Conservation (phyloP, 30 jellyfish, hydroid and myxozoan species). For the Cassiopea xamachana region DNA sequence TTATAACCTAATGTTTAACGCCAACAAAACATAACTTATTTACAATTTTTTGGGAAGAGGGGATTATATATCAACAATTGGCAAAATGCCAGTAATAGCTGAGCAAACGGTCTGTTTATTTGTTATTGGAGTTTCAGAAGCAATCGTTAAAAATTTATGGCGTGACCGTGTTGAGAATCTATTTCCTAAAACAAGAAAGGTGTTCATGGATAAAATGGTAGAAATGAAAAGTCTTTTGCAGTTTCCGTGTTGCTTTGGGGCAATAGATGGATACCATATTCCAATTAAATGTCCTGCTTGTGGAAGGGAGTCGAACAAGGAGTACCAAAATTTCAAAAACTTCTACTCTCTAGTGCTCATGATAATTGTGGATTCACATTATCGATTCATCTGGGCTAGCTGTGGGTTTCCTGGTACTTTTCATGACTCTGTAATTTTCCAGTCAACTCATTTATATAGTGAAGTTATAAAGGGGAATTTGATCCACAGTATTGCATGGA, state of each 20-base stretch:
- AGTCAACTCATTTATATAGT: slow-evolving; percentile 37
- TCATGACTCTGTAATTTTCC: slow-evolving; percentile 52
- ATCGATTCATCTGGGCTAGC: slow-evolving; percentile 57
- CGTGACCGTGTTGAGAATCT: slow-evolving; percentile 20
- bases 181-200: slow-evolving; percentile 2
- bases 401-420: slow-evolving; percentile 59
- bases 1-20: too few species aligned
- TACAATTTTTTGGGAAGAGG: not conserved
- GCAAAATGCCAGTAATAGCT: slow-evolving; percentile 43
- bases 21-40: too few species aligned
- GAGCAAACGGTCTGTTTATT: slow-evolving; percentile 21
- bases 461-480: not conserved
- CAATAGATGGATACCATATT: slow-evolving; percentile 48
- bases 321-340: slow-evolving; percentile 46
- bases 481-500: not conserved
- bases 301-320: slow-evolving; percentile 23
- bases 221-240: slow-evolving; percentile 44
- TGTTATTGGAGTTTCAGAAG: slow-evolving; percentile 32
- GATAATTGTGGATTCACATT: slow-evolving; percentile 64
- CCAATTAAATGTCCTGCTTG: slow-evolving; percentile 57
- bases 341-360: slow-evolving; percentile 42
- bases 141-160: slow-evolving; percentile 43
- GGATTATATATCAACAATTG: not conserved
- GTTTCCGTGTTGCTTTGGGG: slow-evolving; percentile 51
- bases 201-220: slow-evolving; percentile 22